phyloP scores from a whole-genome alignment of 30 jellyfish, hydroid and myxozoan species.

The Sanderia malayensis region DNA sequence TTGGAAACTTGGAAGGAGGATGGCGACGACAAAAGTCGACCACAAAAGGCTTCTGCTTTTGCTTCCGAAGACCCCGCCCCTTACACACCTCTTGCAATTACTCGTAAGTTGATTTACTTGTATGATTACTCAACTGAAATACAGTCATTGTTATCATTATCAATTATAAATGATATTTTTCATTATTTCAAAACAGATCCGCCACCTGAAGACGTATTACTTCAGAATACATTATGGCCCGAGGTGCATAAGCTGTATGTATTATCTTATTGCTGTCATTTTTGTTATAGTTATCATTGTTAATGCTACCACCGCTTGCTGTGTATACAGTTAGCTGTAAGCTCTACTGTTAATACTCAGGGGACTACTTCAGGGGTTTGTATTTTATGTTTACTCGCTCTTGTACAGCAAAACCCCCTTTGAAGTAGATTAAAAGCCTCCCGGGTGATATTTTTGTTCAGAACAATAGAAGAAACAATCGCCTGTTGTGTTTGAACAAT shows the following conservation, averaged over 20 bases:
- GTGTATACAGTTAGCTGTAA: background rate
- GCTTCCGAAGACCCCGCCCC: constrained; percentile 99
- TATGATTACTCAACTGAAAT: no score
- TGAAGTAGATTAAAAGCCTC: no score
- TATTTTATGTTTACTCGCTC: no score
- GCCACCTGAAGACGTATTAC: constrained; percentile 85
- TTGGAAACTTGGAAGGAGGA: constrained; percentile 84
- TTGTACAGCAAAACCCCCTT: no score
- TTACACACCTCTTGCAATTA: constrained; percentile 49
- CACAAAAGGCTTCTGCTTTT: constrained; percentile 92
- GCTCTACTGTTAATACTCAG: no score
- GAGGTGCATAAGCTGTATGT: constrained; percentile 85
- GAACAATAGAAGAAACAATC: no score
- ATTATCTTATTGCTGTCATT: no score
- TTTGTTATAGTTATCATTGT: background rate
- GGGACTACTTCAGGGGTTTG: no score
- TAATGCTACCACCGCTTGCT: constrained; percentile 5
- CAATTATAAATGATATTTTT: no score
- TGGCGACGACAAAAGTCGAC: constrained; percentile 49
- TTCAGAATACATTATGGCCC: constrained; percentile 95
- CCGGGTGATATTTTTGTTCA: no score
- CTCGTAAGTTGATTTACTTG: background rate
- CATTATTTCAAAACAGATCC: constrained; percentile 67
- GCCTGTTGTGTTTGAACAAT: no score
- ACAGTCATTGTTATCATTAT: no score